phyloP scores from a whole-genome alignment of 1,140 invertebrate genomes.

The Watersipora subatra region DNA sequence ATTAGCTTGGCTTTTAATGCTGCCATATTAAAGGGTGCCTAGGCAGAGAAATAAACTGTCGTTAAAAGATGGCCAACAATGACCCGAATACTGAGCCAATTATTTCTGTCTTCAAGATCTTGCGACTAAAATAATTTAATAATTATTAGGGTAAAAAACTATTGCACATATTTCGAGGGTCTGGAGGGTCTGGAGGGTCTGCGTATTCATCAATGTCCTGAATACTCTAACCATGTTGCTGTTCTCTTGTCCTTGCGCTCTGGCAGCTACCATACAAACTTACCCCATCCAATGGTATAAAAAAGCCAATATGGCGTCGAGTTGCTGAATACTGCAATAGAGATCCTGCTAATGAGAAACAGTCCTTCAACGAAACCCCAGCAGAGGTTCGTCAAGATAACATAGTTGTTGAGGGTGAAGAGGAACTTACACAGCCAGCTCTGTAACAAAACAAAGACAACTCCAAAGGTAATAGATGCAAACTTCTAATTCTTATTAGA shows the following conservation, averaged over 20 bases:
- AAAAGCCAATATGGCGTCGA: slow-evolving; percentile 29
- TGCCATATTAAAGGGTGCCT: no score
- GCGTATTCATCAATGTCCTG: no score
- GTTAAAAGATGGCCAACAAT: neutral
- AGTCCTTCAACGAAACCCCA: slow-evolving; percentile 71
- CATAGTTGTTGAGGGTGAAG: slow-evolving; percentile 55
- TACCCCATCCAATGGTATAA: slow-evolving; percentile 37
- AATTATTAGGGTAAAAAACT: no score
- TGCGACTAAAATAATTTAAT: no score
- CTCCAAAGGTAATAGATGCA: neutral
- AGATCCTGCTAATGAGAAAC: slow-evolving; percentile 53
- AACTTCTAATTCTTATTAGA: no score
- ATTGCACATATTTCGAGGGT: no score
- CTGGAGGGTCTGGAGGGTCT: no score
- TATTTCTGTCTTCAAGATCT: no score
- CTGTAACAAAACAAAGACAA: slow-evolving; percentile 28
- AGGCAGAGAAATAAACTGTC: no score
- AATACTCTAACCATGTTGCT: no score
- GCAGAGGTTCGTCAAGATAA: slow-evolving; percentile 60
- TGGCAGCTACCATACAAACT: slow-evolving; percentile 6
- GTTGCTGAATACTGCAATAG: slow-evolving; percentile 30
- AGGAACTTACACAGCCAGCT: slow-evolving; percentile 55
- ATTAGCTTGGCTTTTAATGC: no score
- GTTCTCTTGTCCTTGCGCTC: neutral
- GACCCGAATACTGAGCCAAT: neutral